A percentile compares a stretch with the other conserved stretches of the same genome.
Conservation (phyloP, 1,140 invertebrate species). For the Drosophila ogumai region DNA sequence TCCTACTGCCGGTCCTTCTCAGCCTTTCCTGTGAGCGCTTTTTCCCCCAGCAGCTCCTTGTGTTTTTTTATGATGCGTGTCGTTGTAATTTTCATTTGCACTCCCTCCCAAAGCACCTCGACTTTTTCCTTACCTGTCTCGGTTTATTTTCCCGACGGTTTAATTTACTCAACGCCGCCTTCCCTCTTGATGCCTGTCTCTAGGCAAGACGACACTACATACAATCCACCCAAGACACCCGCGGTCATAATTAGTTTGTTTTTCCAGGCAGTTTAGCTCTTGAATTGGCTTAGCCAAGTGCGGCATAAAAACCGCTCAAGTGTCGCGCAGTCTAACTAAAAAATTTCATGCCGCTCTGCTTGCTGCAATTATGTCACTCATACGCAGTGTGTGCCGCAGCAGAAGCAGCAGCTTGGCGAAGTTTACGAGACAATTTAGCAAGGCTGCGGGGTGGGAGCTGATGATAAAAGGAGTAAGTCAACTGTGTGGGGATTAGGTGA, state of each 20-base stretch:
- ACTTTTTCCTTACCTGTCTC: slow-evolving; percentile 46
- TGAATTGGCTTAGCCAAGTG: slow-evolving; percentile 64
- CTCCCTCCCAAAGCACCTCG: slow-evolving; percentile 9
- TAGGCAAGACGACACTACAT: slow-evolving; percentile 8
- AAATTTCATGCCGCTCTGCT: slow-evolving; percentile 40
- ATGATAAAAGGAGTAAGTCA: slow-evolving; percentile 2
- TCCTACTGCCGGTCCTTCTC: slow-evolving; percentile 17
- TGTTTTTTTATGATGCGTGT: slow-evolving; percentile 61
- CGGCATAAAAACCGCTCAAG: slow-evolving; percentile 59
- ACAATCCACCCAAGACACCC: slow-evolving; percentile 50
- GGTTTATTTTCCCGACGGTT: slow-evolving; percentile 68
- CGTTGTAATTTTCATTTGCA: slow-evolving; percentile 58
- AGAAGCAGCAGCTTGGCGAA: slow-evolving; percentile 13
- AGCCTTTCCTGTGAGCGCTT: slow-evolving; percentile 30
- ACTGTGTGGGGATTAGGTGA: slow-evolving; percentile 10
- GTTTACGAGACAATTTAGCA: slow-evolving; percentile 16
- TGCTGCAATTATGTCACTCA: slow-evolving; percentile 67
- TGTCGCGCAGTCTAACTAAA: slow-evolving; percentile 33
- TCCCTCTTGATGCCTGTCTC: slow-evolving; percentile 3
- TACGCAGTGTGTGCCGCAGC: slow-evolving; percentile 38
- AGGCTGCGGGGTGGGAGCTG: not conserved
- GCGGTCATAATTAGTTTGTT: slow-evolving; percentile 83
- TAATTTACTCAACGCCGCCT: slow-evolving; percentile 69
- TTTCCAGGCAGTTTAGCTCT: slow-evolving; percentile 76
- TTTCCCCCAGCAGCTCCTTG: slow-evolving; percentile 9